Conservation (phyloP, 2,797 vertebrate genomes). For the Acropternis orthonyx region DNA sequence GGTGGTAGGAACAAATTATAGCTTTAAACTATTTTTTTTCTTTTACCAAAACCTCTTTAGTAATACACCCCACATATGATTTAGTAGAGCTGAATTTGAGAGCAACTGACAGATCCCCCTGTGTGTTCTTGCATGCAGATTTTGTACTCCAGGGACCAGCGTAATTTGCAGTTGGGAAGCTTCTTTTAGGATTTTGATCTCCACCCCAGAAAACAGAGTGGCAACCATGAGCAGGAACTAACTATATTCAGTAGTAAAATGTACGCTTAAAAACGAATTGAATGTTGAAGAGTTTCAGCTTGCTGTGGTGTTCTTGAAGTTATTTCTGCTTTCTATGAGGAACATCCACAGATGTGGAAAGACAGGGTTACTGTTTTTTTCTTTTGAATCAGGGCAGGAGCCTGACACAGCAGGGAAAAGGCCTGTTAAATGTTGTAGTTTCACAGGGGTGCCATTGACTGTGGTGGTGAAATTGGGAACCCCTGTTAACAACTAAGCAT, state of each 20-base stretch:
- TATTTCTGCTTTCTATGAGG: not conserved
- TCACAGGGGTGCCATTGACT: not conserved
- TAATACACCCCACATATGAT: not conserved
- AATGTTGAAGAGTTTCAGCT: not conserved
- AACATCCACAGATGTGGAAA: not conserved
- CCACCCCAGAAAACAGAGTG: conserved; percentile 3
- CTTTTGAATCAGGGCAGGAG: not conserved
- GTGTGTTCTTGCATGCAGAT: not conserved
- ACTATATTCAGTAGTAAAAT: not conserved
- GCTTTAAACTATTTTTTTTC: not conserved
- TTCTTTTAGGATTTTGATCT: conserved; percentile 48
- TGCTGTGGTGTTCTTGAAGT: not conserved
- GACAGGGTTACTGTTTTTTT: not conserved
- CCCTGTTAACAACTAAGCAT: not conserved
- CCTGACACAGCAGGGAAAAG: not conserved
- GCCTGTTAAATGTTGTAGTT: not conserved
- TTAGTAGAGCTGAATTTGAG: not conserved
- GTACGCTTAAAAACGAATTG: not conserved
- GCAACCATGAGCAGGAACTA: not conserved
- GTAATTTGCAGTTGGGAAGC: conserved; percentile 47
- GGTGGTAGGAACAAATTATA: not conserved
- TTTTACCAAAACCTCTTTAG: not conserved
- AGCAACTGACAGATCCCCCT: not conserved
- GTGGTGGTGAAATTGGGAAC: not conserved
- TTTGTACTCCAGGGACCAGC: not conserved